Conservation (phyloP, 2,888 invertebrate genomes). For the Siphlonurus alternatus region DNA sequence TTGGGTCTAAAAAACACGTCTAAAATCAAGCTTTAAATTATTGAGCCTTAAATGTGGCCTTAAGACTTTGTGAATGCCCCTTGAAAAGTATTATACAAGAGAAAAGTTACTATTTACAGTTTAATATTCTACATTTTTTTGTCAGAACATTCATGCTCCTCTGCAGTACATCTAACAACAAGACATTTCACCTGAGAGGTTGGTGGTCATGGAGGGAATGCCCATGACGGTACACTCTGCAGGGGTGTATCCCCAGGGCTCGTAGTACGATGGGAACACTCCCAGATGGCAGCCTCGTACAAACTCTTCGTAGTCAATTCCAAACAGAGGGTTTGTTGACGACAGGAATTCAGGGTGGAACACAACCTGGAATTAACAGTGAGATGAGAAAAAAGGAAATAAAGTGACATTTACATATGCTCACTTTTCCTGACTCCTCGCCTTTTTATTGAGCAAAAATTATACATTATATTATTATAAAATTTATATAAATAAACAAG, state of each 20-base stretch:
- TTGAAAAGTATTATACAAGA: too few species aligned
- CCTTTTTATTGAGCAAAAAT: neutral
- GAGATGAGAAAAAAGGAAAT: conserved; percentile 6
- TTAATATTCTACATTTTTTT: too few species aligned
- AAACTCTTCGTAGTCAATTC: conserved; percentile 97
- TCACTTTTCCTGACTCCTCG: too few species aligned
- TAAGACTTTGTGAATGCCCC: too few species aligned
- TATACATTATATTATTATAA: conserved; percentile 4
- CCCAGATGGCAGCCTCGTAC: conserved; percentile 97
- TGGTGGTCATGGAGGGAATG: conserved; percentile 95
- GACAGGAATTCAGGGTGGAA: conserved; percentile 99
- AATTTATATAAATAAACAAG: too few species aligned
- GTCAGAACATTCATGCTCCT: too few species aligned
- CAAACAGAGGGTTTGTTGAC: conserved; percentile 93
- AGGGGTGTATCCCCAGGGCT: conserved; percentile 99
- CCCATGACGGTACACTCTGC: conserved; percentile 99
- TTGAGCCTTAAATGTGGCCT: too few species aligned
- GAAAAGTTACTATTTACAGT: conserved; percentile 3
- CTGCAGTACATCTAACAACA: too few species aligned
- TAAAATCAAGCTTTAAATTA: too few species aligned
- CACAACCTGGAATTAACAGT: conserved; percentile 48
- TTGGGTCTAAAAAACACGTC: too few species aligned
- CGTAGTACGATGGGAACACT: conserved; percentile 98
- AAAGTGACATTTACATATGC: neutral
- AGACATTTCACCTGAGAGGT: conserved; percentile 78